These are phyloP conservation scores for Phytoseiulus persimilis DNA, from an alignment of 2,888 invertebrate genomes.

Conservation along the genomic window DNA sequence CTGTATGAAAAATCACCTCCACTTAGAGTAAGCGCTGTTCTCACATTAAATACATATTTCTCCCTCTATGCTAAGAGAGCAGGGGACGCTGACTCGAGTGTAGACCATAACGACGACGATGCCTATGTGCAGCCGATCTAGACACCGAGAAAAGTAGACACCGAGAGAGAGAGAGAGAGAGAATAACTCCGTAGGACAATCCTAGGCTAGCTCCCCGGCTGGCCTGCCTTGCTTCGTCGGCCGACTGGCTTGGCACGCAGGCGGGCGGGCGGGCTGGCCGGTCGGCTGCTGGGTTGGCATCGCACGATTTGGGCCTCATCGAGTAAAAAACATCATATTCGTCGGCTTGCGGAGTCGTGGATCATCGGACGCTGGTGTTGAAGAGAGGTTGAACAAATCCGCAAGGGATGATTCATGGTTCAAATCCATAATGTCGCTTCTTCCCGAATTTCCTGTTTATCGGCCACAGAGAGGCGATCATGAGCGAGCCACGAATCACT, in stretches of 20 bases:
- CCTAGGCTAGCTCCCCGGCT: background rate
- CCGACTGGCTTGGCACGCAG: background rate
- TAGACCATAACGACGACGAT: background rate
- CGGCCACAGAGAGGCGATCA: background rate
- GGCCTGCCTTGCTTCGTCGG: too few species aligned
- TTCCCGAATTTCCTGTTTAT: background rate
- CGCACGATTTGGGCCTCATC: background rate
- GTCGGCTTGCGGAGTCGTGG: background rate
- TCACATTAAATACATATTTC: conserved; percentile 39
- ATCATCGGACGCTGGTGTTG: background rate
- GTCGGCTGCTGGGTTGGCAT: background rate
- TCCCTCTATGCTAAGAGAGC: background rate
- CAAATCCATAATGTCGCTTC: background rate
- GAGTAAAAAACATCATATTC: background rate
- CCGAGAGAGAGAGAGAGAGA: background rate
- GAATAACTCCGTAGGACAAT: background rate
- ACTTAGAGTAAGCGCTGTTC: conserved; percentile 27
- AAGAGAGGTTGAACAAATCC: background rate
- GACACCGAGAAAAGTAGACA: background rate
- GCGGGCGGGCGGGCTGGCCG: background rate
- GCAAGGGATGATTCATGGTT: background rate
- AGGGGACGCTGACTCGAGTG: background rate
- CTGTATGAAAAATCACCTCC: background rate
- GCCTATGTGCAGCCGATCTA: background rate
- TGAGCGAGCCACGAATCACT: background rate